These are phyloP conservation scores for Danio kyathit DNA, from an alignment of 2,797 vertebrate genomes.

Conservation along the genomic window DNA sequence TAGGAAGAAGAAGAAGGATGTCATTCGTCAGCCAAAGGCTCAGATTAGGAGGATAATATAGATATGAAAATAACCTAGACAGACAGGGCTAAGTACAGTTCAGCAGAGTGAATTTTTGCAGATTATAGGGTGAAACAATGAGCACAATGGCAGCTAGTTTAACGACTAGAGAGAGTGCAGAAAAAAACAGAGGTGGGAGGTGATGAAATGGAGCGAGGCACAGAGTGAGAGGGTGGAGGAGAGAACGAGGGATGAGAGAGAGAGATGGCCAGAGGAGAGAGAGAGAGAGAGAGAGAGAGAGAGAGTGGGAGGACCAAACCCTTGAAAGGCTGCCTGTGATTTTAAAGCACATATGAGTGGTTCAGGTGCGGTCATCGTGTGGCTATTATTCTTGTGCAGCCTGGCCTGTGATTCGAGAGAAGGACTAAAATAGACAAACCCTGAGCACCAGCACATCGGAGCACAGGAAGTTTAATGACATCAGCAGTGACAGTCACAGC, in stretches of 20 bases:
- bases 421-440: slow-evolving; percentile 59
- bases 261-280: slow-evolving; percentile 34
- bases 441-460: slow-evolving; percentile 33
- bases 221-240: slow-evolving; percentile 35
- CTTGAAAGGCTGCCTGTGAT: slow-evolving; percentile 51
- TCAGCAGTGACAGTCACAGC: not conserved
- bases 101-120: slow-evolving; percentile 25
- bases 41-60: not conserved
- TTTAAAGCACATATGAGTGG: slow-evolving; percentile 45
- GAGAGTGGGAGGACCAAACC: slow-evolving; percentile 51
- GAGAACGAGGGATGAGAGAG: slow-evolving; percentile 11
- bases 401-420: slow-evolving; percentile 48
- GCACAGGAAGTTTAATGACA: slow-evolving; percentile 42
- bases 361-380: slow-evolving; percentile 59
- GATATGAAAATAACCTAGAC: slow-evolving; percentile 24
- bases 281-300: slow-evolving; percentile 29
- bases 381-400: slow-evolving; percentile 57
- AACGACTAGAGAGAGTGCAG: slow-evolving; percentile 2
- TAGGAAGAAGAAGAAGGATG: slow-evolving; percentile 16
- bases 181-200: slow-evolving; percentile 48
- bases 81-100: slow-evolving; percentile 40
- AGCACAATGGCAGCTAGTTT: slow-evolving; percentile 42
- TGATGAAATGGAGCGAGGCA: slow-evolving; percentile 52
- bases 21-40: not conserved
- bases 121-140: slow-evolving; percentile 51